phyloP scores from a whole-genome alignment of 2,888 invertebrate genomes.

The Thyatira batis region DNA sequence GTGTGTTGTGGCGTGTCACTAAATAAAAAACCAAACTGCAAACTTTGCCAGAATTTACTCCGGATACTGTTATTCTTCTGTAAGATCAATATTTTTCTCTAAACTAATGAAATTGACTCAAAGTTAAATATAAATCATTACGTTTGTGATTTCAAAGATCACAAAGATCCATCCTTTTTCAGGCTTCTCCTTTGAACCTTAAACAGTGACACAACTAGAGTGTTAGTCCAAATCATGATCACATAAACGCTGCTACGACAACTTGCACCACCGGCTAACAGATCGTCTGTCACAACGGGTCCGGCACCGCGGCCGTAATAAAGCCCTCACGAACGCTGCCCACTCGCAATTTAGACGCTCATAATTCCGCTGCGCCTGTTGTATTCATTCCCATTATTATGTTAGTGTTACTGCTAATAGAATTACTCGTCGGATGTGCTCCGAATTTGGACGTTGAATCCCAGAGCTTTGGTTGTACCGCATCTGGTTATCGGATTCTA shows the following conservation, averaged over 20 bases:
- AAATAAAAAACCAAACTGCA: no score
- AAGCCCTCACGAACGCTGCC: conserved; percentile 47
- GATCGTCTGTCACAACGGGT: conserved; percentile 52
- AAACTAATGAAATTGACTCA: no score
- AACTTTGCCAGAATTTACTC: no score
- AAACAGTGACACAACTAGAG: no score
- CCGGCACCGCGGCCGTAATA: conserved; percentile 49
- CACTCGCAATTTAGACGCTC: conserved; percentile 54
- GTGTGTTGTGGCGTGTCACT: no score
- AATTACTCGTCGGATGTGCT: conserved; percentile 31
- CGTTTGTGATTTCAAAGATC: no score
- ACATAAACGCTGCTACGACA: conserved; percentile 9
- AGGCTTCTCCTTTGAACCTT: no score
- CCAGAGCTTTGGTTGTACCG: neutral
- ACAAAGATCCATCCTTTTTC: no score
- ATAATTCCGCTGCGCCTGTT: conserved; percentile 42
- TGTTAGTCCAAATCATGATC: no score
- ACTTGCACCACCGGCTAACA: conserved; percentile 35
- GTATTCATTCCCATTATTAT: conserved; percentile 37
- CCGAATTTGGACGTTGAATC: neutral
- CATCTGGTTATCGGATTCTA: neutral
- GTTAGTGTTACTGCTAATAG: conserved; percentile 39
- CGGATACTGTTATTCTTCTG: no score
- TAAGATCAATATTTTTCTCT: no score
- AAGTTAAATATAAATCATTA: no score